Evolutionary conservation across 2,797 vertebrate genomes (phyloP).

Genomic region (Cercopithecus hamlyni): DNA sequence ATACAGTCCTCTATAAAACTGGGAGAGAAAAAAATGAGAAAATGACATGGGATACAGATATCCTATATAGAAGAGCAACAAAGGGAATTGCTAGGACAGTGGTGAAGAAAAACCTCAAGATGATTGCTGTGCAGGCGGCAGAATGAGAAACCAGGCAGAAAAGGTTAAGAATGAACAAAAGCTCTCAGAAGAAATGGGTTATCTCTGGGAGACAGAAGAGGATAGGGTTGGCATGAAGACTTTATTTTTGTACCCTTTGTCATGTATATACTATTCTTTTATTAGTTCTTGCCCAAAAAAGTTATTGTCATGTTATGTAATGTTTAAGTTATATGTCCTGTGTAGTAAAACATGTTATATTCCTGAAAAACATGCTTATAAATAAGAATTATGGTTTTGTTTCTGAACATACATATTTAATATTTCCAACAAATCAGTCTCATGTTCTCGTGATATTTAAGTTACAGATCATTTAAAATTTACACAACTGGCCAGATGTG

Average conservation of each 20-base stretch:
- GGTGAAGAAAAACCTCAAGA: neutral
- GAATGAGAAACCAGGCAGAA: neutral
- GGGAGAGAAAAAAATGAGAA: neutral
- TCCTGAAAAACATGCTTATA: neutral
- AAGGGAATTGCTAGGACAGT: neutral
- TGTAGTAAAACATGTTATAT: neutral
- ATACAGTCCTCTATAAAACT: neutral
- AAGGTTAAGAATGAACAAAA: neutral
- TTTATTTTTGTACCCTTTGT: neutral
- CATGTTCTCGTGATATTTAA: neutral
- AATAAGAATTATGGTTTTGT: neutral
- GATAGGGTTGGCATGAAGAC: neutral
- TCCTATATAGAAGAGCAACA: neutral
- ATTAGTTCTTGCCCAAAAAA: neutral
- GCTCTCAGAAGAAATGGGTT: neutral
- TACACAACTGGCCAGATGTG: too few species aligned
- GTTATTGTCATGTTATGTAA: neutral
- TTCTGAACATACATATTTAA: neutral
- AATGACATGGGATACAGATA: neutral
- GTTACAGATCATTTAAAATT: neutral
- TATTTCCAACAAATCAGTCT: neutral
- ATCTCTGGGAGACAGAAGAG: neutral
- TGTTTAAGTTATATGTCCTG: neutral
- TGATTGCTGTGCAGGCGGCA: neutral
- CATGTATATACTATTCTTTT: neutral